A percentile compares a stretch with the other conserved stretches of the same genome.
phyloP scores from a whole-genome alignment of 2,888 invertebrate genomes.

The Brenthis hecate region DNA sequence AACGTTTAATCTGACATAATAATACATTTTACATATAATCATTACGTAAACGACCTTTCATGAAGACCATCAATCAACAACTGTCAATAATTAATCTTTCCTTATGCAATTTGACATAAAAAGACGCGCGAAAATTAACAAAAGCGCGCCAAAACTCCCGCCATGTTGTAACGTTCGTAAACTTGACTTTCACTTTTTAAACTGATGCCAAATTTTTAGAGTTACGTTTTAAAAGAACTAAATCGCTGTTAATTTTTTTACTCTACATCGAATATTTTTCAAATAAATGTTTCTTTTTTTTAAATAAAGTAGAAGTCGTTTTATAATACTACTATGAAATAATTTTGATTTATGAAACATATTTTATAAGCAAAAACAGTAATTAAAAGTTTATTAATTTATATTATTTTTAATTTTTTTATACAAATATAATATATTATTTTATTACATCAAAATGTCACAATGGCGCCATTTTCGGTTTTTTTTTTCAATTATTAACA shows the following conservation, averaged over 20 bases:
- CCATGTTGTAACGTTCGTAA: constrained; percentile 42
- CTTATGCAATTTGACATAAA: constrained; percentile 24
- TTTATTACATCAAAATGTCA: no score
- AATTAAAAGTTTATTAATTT: no score
- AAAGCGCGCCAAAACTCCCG: constrained; percentile 46
- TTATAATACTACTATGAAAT: no score
- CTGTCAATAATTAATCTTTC: constrained; percentile 11
- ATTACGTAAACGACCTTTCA: constrained; percentile 2
- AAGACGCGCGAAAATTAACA: constrained; percentile 44
- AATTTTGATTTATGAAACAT: no score
- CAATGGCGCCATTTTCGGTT: no score
- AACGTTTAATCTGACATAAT: not conserved
- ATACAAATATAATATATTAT: no score
- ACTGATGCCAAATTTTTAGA: constrained; percentile 25
- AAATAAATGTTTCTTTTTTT: not conserved
- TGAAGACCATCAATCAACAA: constrained; percentile 3
- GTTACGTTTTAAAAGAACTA: constrained; percentile 5
- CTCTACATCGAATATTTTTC: not conserved
- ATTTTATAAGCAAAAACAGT: no score
- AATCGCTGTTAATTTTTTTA: not conserved
- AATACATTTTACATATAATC: not conserved
- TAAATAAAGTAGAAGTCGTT: no score
- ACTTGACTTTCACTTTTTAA: constrained; percentile 46
- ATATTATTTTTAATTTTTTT: no score
- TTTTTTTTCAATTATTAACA: no score